These are phyloP conservation scores for Phortica variegata DNA, from an alignment of 1,140 invertebrate species.

Conservation along the genomic window DNA sequence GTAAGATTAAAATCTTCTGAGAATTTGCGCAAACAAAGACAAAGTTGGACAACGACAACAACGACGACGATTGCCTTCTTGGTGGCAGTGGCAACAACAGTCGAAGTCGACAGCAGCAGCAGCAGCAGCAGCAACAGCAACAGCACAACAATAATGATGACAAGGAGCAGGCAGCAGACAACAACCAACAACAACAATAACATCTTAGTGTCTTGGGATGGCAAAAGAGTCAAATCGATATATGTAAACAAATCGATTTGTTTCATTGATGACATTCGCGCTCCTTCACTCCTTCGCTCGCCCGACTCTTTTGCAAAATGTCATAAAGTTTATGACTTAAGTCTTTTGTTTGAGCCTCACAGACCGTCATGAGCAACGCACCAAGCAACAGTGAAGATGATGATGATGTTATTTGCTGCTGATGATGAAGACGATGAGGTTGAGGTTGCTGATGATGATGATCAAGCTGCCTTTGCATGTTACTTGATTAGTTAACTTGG, in stretches of 20 bases:
- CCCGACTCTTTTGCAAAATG: slow-evolving; percentile 54
- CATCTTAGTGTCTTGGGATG: no score
- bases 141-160: slow-evolving; percentile 37
- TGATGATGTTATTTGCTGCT: background rate
- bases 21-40: slow-evolving; percentile 43
- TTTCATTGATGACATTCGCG: slow-evolving; percentile 57
- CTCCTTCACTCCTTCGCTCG: no score
- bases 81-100: slow-evolving; percentile 1
- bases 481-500: no score
- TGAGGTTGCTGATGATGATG: no score
- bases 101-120: background rate
- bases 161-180: slow-evolving; percentile 10
- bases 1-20: slow-evolving; percentile 55
- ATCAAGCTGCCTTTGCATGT: no score
- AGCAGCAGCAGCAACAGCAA: slow-evolving; percentile 17
- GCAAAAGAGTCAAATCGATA: slow-evolving; percentile 24
- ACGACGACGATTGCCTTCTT: slow-evolving; percentile 16
- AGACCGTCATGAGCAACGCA: slow-evolving; percentile 2
- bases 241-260: slow-evolving; percentile 57
- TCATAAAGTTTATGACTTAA: slow-evolving; percentile 58
- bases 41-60: slow-evolving; percentile 28
- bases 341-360: slow-evolving; percentile 46
- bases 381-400: slow-evolving; percentile 2
- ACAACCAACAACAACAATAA: background rate
- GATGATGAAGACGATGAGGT: slow-evolving; percentile 1